phyloP scores from a whole-genome alignment of 53 echinoderm and acorn worm species.

The Antedon mediterranea region DNA sequence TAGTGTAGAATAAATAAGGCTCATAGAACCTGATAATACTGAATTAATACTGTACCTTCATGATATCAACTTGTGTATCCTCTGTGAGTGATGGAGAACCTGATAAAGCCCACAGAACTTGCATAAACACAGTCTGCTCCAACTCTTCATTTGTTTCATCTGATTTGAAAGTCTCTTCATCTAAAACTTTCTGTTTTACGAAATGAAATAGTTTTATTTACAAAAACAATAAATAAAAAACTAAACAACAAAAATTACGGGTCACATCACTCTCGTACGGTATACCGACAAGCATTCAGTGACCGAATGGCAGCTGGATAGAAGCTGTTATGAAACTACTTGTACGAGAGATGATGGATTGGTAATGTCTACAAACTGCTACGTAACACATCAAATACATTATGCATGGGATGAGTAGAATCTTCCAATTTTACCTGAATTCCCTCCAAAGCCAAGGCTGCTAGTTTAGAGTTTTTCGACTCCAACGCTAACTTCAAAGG shows the following conservation, averaged over 20 bases:
- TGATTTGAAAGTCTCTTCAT: not conserved
- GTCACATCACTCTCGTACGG: too few relatives aligned
- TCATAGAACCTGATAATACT: too few relatives aligned
- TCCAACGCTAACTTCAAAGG: constrained; percentile 72
- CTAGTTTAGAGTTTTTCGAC: constrained; percentile 75
- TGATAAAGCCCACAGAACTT: constrained; percentile 51
- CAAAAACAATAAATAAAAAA: too few relatives aligned
- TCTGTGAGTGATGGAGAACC: constrained; percentile 54
- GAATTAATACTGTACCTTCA: constrained; percentile 52
- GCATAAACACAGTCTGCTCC: constrained; percentile 51
- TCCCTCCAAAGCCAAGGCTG: constrained; percentile 43
- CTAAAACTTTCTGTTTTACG: constrained; percentile 29
- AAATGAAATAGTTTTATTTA: too few relatives aligned
- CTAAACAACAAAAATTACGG: too few relatives aligned
- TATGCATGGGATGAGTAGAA: too few relatives aligned
- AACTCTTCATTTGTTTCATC: constrained; percentile 1
- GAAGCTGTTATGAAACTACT: too few relatives aligned
- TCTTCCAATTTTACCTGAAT: constrained; percentile 69
- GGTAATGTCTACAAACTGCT: too few relatives aligned
- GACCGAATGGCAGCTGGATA: too few relatives aligned
- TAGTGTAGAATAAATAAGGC: too few relatives aligned
- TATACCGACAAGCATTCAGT: too few relatives aligned
- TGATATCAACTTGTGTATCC: constrained; percentile 80
- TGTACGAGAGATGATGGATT: too few relatives aligned
- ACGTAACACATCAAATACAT: not conserved